Evolutionary conservation across 2,797 vertebrate genomes (phyloP).

Genomic region (Columba guinea): DNA sequence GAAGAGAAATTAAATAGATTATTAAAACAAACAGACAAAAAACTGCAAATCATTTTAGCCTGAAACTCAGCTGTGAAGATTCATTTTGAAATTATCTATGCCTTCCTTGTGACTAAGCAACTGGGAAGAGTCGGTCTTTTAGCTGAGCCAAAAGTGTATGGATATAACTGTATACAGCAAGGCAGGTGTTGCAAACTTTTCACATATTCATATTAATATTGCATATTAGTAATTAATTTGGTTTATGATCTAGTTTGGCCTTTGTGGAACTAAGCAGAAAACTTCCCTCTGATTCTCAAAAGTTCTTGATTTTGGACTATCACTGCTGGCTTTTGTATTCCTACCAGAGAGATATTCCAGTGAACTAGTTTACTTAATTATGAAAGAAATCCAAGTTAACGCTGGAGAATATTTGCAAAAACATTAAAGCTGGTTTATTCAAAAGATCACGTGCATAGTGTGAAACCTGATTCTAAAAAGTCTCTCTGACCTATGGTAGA

Average conservation of each 20-base stretch:
- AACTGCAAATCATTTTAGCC: background rate
- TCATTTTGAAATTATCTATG: background rate
- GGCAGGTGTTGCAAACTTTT: background rate
- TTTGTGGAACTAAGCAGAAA: background rate
- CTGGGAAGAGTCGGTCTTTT: background rate
- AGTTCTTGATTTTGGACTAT: background rate
- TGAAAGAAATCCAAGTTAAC: background rate
- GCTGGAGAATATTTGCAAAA: background rate
- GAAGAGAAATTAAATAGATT: background rate
- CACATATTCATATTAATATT: background rate
- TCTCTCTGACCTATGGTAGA: background rate
- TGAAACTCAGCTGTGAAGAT: background rate
- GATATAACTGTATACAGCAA: background rate
- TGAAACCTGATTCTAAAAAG: background rate
- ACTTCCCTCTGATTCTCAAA: background rate
- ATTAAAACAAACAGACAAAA: background rate
- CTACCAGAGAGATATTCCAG: background rate
- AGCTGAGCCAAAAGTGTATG: background rate
- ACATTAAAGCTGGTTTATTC: background rate
- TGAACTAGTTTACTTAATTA: background rate
- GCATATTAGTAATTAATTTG: background rate
- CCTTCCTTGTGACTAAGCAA: background rate
- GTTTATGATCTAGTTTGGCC: background rate
- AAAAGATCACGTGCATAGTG: background rate
- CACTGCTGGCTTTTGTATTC: background rate